Evolutionary conservation across 2,888 invertebrate genomes (phyloP), one percentile per base, ranked within the genome.

Genomic region (Macroteleia sp.): DNA sequence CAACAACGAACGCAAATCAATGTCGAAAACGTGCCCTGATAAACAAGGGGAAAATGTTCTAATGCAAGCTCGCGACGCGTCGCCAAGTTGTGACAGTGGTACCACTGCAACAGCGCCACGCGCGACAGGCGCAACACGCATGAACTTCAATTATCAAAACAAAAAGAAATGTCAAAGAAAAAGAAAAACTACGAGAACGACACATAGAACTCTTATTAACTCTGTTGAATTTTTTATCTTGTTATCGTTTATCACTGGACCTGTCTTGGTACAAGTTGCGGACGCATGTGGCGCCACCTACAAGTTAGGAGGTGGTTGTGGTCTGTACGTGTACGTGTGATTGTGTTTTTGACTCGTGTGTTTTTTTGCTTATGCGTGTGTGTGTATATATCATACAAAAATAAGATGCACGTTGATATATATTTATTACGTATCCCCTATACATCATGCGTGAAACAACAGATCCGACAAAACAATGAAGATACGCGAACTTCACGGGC

Each of bases 351-450:
- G 50, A 46, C 42, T 44, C 41, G 25, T 61, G 62, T 67, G 19
- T 48, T 30, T 12, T 61, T n/a, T n/a, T n/a, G n/a, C n/a, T n/a
- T n/a, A n/a, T n/a, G 12, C 22, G 34, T 42, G 14, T 71, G 36
- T 36, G 48, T 67, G 39, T 62, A 59, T 74, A 64, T 69, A 52
- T 77, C 57, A 77, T 74, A 69, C 62, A 73, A 73, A 74, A 78
- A 80, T 78, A 75, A 75, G 66, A 79, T 66, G 74, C 61, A 62
- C 67, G 66, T 66, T 71, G 74, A 75, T 74, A 64, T 69, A 64
- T 54, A 42, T 75, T 52, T 70, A 30, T 9, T 30, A 61, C 61
- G 66, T 70, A 73, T 73, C 39, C 39, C 39, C 59, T 57, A 64
- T 46, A 74, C 36, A 61, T 54, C 76, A 73, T 67, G 50, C 69